A percentile compares a stretch with the other conserved stretches of the same genome.
Conservation (phyloP, 2,888 invertebrate species). For the Orchesella flavescens region DNA sequence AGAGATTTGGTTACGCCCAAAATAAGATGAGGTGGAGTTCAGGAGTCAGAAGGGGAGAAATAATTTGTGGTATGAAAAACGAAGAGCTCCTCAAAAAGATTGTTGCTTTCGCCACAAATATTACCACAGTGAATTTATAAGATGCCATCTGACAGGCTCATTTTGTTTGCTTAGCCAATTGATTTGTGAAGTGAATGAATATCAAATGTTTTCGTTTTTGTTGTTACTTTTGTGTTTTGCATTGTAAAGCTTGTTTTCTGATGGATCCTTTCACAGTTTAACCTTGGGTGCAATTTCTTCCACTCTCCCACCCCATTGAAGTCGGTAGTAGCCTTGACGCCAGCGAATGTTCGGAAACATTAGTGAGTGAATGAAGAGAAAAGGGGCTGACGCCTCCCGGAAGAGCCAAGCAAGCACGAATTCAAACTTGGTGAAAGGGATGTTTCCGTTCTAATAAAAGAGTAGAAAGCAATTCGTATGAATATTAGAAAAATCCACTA, state of each 20-base stretch:
- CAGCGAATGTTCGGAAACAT: constrained; percentile 92
- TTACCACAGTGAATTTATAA: no score
- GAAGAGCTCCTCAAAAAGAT: no score
- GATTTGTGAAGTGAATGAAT: neutral
- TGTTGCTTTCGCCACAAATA: no score
- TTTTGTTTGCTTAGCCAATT: neutral
- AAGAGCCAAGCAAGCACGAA: constrained; percentile 96
- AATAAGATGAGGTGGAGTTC: no score
- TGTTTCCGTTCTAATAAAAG: constrained; percentile 85
- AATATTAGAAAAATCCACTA: no score
- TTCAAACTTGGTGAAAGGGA: constrained; percentile 95
- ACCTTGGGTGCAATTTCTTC: constrained; percentile 87
- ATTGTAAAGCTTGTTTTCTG: no score
- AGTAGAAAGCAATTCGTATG: constrained; percentile 65
- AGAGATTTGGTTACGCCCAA: no score
- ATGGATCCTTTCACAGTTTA: constrained; percentile 55
- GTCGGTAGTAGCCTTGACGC: constrained; percentile 91
- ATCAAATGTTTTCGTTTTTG: no score
- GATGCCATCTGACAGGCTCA: no score
- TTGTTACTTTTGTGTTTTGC: no score
- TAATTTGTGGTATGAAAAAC: no score
- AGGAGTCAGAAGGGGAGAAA: no score
- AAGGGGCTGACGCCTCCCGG: constrained; percentile 91
- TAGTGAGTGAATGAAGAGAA: constrained; percentile 89
- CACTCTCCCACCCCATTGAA: constrained; percentile 96